Percentiles rank a stretch among this genome's conserved stretches.
Evolutionary conservation across 2,113 vertebrate species (phyloP).

Genomic region (Tragelaphus scriptus): DNA sequence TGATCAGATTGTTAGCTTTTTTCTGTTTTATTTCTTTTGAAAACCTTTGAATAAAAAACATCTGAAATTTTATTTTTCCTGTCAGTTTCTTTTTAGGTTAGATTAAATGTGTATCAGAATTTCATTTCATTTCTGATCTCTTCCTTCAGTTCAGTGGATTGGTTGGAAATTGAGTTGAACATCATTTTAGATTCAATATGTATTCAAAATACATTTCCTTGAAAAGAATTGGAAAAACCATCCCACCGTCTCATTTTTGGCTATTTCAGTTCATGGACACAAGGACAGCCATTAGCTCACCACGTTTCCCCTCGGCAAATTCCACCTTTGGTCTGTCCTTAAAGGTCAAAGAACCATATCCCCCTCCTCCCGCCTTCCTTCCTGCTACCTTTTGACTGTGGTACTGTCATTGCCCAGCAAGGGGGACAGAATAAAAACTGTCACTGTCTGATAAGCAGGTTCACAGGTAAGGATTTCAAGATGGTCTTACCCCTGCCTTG

Average conservation of each 20-base stretch:
- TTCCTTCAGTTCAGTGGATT: background rate
- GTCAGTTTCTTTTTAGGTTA: background rate
- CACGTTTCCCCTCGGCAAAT: background rate
- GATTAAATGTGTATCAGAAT: background rate
- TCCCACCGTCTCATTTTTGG: background rate
- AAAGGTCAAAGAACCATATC: background rate
- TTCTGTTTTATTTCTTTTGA: conserved; percentile 95
- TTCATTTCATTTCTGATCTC: conserved; percentile 9
- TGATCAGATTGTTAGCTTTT: conserved; percentile 96
- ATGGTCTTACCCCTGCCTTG: background rate
- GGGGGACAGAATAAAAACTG: background rate
- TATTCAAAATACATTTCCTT: background rate
- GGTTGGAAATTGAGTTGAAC: background rate
- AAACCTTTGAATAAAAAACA: conserved; percentile 97
- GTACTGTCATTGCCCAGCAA: background rate
- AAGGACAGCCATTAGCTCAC: background rate
- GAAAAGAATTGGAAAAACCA: background rate
- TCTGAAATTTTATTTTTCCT: conserved; percentile 72
- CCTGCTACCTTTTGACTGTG: background rate
- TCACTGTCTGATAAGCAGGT: background rate
- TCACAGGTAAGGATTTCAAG: background rate
- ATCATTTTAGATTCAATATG: background rate
- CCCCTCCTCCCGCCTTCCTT: background rate
- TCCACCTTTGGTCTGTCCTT: background rate
- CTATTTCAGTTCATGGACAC: background rate